Evolutionary conservation across 2,797 vertebrate genomes (phyloP), one percentile per base, ranked within the genome.

Genomic region (Helicolenus hilgendorfi): DNA sequence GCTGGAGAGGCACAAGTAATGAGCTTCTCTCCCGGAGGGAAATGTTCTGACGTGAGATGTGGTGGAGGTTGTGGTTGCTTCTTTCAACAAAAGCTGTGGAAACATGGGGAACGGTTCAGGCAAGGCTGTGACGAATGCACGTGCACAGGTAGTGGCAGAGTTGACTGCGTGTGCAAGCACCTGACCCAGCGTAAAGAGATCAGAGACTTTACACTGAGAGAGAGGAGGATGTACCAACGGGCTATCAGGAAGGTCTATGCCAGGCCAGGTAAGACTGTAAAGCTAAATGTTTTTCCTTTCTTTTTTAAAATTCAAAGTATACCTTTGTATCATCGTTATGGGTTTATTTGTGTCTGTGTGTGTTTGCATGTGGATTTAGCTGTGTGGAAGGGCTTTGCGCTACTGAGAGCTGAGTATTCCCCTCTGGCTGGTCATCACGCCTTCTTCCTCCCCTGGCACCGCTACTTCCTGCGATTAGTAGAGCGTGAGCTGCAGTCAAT

Each of bases 371-470:
- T 85, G 53, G 22, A 31, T 79, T 65, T 41, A 94, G 94, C 59
- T 79, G 24, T 72, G 64, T 96, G 94, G 93, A 87, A 91, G 38
- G 69, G 69, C 27, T 94, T 95, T 73, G 84, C 92, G 1, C 81
- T 83, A 53, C 72, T 92, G 31, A 85, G 81, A 64, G 87, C 91
- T 3, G 91, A 95, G 79, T 95, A 84, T 71, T 81, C 84, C 4
- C 91, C 94, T 33, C 83, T 92, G 71, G 91, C 87, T 2, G 84
- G 90, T 26, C 68, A 84, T 36, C 33, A 63, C 0, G 55, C 65
- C 68, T 84, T 89, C 79, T 94, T 95, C 79, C 92, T 96, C 22
- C 95, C 92, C 20, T 95, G 94, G 95, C 89, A 94, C 63, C 92
- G 92, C 58, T 89, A 92, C 75, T 96, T 95, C 77, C 85, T 96